Base-by-base conservation (phyloP, 2,113 vertebrate species). In the Suncus etruscus region DNA sequence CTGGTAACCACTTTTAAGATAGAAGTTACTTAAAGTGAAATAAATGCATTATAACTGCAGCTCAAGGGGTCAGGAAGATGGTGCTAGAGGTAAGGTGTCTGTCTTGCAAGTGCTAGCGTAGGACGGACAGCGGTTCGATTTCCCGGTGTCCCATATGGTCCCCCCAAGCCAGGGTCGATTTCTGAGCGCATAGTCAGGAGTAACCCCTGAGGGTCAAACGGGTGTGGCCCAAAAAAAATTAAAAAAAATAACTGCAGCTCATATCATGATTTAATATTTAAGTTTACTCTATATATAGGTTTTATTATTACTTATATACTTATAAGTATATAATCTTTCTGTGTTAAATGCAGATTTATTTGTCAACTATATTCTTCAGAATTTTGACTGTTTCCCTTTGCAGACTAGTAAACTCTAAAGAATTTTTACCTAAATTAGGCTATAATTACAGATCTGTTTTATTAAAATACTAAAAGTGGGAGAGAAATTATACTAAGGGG, bases 241-340 rank as follows among this genome's bases (percentile, higher is more conserved):
- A n/a, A n/a, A n/a, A n/a, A n/a, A n/a, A n/a, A 27, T 8, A 66
- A 27, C 27, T 18, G 15, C 18, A 58, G 54, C 54, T 4, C 11
- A 32, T 51, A 61, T 31, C 68, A 61, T 82, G n/a, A 70, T 69
- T 61, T 74, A 69, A 75, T 90, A 63, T 58, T 58, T 58, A 58
- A 87, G 69, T 85, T 91, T 15, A 74, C 77, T 91, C 87, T 89
- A 4, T 83, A 78, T 11, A 1, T 1, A 74, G 0, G 31, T 73
- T 12, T 68, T 18, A 20, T 63, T 83, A 31, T 54, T 45, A 50
- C 16, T 10, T 70, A 39, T 69, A 75, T 63, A 51, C 16, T 9
- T 84, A 9, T 78, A n/a, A n/a, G n/a, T n/a, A n/a, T n/a, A n/a
- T n/a, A 85, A 27, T 88, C 83, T 85, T 88, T 66, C 27, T 87